Percentiles rank a stretch among this genome's conserved stretches.
Conservation (phyloP, 2,888 invertebrate species). For the Chrysomela aeneicollis region DNA sequence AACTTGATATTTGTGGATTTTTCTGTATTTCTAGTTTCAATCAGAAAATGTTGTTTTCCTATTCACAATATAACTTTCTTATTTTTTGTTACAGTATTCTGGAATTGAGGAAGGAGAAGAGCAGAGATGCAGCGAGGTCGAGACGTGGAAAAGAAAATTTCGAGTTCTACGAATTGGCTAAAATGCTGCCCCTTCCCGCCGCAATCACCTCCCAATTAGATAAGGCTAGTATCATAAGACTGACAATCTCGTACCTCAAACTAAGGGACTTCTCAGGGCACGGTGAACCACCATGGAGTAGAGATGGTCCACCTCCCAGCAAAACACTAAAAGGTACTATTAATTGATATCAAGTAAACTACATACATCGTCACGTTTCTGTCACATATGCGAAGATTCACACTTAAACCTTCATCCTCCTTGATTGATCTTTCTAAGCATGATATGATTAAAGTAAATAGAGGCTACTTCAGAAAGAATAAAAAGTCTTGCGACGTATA, state of each 20-base stretch:
- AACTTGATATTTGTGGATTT: no score
- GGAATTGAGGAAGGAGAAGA: constrained; percentile 93
- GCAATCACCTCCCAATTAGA: constrained; percentile 94
- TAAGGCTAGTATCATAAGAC: constrained; percentile 94
- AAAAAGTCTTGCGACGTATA: no score
- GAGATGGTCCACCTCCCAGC: constrained; percentile 79
- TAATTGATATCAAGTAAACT: background rate
- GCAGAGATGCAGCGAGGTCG: constrained; percentile 90
- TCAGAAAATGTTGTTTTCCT: no score
- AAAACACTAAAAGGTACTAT: constrained; percentile 83
- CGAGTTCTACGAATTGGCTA: constrained; percentile 95
- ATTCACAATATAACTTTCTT: no score
- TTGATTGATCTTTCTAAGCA: no score
- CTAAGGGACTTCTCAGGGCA: constrained; percentile 93
- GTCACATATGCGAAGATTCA: no score
- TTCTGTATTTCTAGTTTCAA: no score
- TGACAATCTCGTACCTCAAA: constrained; percentile 95
- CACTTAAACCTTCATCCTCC: no score
- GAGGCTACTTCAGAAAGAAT: no score
- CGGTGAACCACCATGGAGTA: constrained; percentile 95
- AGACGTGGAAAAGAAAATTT: constrained; percentile 94
- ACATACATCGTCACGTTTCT: background rate
- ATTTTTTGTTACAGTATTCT: constrained; percentile 78
- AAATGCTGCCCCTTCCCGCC: constrained; percentile 89
- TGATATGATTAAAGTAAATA: no score